Base-by-base conservation (phyloP, 2,113 vertebrate species). In the Rhinopithecus roxellana region DNA sequence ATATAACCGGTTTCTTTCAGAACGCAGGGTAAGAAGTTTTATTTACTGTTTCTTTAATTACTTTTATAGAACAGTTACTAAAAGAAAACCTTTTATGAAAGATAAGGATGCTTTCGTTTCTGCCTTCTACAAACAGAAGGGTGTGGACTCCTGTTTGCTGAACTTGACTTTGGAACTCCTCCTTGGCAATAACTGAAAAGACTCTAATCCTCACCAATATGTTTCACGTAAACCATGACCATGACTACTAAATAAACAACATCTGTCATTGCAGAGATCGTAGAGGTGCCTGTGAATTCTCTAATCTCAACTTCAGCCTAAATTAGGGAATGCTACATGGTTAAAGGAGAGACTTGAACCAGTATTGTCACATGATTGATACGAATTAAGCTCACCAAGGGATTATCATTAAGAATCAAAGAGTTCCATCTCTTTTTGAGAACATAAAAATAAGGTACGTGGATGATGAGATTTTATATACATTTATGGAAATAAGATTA, bases 51-150 rank as follows among this genome's bases (percentile, higher is more conserved):
- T 79, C 2, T 82, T 93, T 83, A 84, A 32, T 23, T 80, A 40
- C 38, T 92, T 93, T 81, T 84, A 2, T 61, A 38, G n/a, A 87
- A 84, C 7, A 93, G 23, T 93, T 40, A 72, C 13, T 18, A 40
- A 93, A 40, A 94, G 59, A 93, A 97, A 89, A 61, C 11, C 23
- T 57, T 72, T 59, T 74, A 17, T 77, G 55, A 79, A 90, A 78
- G 38, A 55, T 85, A 38, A 84, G 55, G 79, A 75, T 78, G 16
- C 4, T 93, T 92, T 81, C 25, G 16, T 96, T 92, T 92, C 52
- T 94, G 32, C 27, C 95, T 81, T 78, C 40, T 67, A n/a, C 45
- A 97, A 48, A 79, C 48, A 82, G 32, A 78, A 14, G 40, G 11
- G 6, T 91, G 25, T 70, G n/a, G 48, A 48, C 11, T 35, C 25